Percentiles rank a stretch among this genome's conserved stretches.
Evolutionary conservation across 2,113 vertebrate species (phyloP).

Genomic region (Corapipo altera): DNA sequence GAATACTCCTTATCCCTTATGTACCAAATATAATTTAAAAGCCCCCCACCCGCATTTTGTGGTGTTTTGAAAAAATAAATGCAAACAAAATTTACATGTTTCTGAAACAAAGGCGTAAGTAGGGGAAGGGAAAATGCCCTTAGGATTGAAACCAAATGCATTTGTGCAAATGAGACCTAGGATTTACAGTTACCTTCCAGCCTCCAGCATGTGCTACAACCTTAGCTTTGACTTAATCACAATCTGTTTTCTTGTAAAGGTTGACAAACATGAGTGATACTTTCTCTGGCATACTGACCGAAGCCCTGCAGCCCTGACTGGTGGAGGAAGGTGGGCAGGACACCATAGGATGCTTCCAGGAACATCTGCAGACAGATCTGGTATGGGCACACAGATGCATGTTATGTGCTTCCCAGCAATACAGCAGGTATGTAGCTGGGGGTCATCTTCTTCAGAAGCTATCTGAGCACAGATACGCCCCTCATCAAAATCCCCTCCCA

Average conservation of each 20-base stretch:
- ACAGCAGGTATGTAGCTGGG: background rate
- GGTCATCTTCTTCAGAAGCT: background rate
- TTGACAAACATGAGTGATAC: background rate
- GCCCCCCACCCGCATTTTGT: background rate
- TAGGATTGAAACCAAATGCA: background rate
- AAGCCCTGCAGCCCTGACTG: background rate
- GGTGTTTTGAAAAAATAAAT: background rate
- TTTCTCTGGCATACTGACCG: background rate
- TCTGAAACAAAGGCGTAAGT: background rate
- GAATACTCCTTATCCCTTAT: background rate
- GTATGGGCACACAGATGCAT: fast-evolving
- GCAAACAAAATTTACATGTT: constrained; percentile 21
- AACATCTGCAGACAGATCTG: background rate
- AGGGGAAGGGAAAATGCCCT: constrained; percentile 21
- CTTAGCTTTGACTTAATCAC: constrained; percentile 12
- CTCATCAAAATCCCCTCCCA: background rate
- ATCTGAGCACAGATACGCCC: background rate
- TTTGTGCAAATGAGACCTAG: constrained; percentile 36
- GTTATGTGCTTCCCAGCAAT: background rate
- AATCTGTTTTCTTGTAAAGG: constrained; percentile 5
- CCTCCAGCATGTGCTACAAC: background rate
- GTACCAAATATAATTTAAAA: background rate
- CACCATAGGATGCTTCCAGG: background rate
- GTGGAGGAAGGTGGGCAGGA: background rate
- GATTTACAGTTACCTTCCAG: constrained; percentile 42